Conservation (phyloP, 2,888 invertebrate genomes). For the Liposcelis brunnea region DNA sequence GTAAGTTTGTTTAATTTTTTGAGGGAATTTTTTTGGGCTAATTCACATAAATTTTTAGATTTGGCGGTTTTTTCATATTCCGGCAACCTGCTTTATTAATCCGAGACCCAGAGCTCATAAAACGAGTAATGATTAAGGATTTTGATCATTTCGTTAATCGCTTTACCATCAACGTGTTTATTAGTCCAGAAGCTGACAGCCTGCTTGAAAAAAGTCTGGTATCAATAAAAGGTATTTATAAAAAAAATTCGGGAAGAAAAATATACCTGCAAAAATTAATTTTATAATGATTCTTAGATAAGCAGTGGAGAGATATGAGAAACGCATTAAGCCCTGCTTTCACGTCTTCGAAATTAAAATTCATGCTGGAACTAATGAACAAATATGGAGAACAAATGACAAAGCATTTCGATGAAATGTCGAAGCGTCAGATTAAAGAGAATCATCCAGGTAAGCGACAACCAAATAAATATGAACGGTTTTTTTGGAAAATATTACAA, state of each 20-base stretch:
- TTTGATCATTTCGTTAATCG: conserved; percentile 13
- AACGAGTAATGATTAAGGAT: conserved; percentile 13
- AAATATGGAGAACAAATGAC: conserved; percentile 16
- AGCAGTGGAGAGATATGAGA: conserved; percentile 17
- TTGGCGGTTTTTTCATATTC: too few relatives aligned
- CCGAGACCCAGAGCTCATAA: conserved; percentile 14
- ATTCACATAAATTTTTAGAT: too few relatives aligned
- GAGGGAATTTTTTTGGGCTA: too few relatives aligned
- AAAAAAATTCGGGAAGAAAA: too few relatives aligned
- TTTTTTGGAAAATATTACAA: too few relatives aligned
- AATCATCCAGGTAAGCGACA: too few relatives aligned
- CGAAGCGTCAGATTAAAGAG: conserved; percentile 6
- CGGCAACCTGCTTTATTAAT: too few relatives aligned
- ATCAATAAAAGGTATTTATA: conserved; percentile 7
- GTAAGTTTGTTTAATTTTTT: not conserved
- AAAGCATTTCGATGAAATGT: conserved; percentile 12
- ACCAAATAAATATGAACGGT: too few relatives aligned
- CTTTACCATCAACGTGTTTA: not conserved
- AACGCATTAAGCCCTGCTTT: conserved; percentile 17
- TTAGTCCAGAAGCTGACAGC: conserved; percentile 1
- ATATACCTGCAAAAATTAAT: too few relatives aligned
- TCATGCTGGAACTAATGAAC: conserved; percentile 15
- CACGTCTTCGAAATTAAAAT: conserved; percentile 17
- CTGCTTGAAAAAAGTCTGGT: conserved; percentile 10
- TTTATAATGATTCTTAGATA: too few relatives aligned